phyloP scores from a whole-genome alignment of 2,797 vertebrate species.

The Notolabrus celidotus region DNA sequence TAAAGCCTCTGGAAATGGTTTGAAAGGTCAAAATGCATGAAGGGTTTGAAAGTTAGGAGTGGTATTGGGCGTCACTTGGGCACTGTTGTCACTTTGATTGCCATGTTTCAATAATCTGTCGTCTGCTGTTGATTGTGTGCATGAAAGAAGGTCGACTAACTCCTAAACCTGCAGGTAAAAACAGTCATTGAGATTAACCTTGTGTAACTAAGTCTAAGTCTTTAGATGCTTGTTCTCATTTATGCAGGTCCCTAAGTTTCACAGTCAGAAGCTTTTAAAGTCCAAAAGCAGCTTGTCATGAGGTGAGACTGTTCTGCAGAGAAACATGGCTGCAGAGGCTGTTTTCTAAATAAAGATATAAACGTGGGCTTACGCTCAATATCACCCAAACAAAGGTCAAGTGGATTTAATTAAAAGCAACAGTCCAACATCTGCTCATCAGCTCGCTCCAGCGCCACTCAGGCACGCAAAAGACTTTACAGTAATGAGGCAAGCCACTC shows the following conservation, averaged over 20 bases:
- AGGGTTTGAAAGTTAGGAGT: background rate
- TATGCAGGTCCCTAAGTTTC: no score
- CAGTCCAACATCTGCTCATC: conserved; percentile 87
- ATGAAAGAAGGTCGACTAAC: no score
- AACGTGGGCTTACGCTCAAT: conserved; percentile 77
- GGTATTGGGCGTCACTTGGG: no score
- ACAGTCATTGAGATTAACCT: no score
- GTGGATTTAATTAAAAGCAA: conserved; percentile 88
- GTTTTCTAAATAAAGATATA: conserved; percentile 41
- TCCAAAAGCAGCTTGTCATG: background rate
- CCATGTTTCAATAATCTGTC: no score
- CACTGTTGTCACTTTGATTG: no score
- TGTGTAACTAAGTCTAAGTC: no score
- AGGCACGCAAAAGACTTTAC: conserved; percentile 74
- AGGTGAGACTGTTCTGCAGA: conserved; percentile 7
- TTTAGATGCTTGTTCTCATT: no score
- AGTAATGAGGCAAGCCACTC: conserved; percentile 81
- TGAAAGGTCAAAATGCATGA: background rate
- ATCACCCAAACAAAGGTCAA: conserved; percentile 85
- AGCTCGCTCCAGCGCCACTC: conserved; percentile 79
- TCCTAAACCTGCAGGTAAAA: no score
- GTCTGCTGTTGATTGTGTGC: no score
- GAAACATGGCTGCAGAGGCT: background rate
- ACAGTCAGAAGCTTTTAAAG: background rate
- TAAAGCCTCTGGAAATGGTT: background rate